Percentiles rank a stretch among this genome's conserved stretches.
phyloP scores from a whole-genome alignment of 2,797 vertebrate species.

The Avahi laniger region DNA sequence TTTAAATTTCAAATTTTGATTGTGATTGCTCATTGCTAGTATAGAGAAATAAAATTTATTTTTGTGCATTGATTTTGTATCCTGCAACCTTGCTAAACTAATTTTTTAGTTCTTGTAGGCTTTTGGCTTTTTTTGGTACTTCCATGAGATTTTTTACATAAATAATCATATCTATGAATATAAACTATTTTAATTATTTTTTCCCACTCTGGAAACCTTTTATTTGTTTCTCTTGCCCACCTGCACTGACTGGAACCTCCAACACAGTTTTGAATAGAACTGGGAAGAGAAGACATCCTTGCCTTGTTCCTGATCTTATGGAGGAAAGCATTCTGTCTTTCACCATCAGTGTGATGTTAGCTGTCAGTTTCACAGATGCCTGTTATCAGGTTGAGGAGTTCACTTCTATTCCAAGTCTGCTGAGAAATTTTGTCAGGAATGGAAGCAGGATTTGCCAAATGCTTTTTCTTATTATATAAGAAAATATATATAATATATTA shows the following conservation, averaged over 20 bases:
- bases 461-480: not conserved
- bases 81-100: not conserved
- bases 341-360: not conserved
- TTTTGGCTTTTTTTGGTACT: not conserved
- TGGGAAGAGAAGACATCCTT: not conserved
- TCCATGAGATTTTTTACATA: not conserved
- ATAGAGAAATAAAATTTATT: not conserved
- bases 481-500: no score
- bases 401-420: not conserved
- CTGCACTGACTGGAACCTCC: not conserved
- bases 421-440: not conserved
- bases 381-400: not conserved
- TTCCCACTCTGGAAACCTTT: not conserved
- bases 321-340: not conserved
- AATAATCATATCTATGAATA: not conserved
- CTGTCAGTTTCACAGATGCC: no score
- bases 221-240: not conserved
- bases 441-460: not conserved
- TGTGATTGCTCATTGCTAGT: not conserved
- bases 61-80: not conserved
- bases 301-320: not conserved
- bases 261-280: not conserved
- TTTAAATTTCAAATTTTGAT: not conserved
- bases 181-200: not conserved
- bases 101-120: not conserved